phyloP scores from a whole-genome alignment of 2,113 vertebrate genomes.

The Cricetomys ansorgei region DNA sequence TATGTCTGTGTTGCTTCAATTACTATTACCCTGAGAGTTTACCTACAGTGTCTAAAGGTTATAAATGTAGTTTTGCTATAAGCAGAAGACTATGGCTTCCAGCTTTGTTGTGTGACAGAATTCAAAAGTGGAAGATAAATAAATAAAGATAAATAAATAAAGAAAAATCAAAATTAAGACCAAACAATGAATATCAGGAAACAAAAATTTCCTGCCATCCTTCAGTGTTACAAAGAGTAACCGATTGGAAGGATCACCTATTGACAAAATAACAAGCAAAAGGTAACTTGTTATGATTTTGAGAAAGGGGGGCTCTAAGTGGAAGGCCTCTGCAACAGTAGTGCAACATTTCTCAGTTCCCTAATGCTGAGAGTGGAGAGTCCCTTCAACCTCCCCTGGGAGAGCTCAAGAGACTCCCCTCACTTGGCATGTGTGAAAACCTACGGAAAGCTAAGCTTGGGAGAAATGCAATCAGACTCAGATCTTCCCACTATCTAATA shows the following conservation, averaged over 20 bases:
- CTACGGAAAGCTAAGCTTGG: neutral
- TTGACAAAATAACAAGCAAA: neutral
- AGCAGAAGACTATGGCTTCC: neutral
- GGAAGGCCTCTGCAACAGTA: neutral
- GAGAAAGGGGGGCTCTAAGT: neutral
- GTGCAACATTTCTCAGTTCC: neutral
- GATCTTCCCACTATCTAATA: neutral
- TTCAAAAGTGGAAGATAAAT: conserved; percentile 11
- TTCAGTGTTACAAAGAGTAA: neutral
- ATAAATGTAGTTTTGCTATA: neutral
- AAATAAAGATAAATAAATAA: neutral
- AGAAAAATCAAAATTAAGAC: neutral
- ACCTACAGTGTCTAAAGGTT: neutral
- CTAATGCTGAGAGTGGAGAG: neutral
- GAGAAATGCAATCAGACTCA: neutral
- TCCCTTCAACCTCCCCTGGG: neutral
- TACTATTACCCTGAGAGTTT: neutral
- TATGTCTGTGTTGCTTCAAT: neutral
- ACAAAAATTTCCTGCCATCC: neutral
- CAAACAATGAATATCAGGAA: neutral
- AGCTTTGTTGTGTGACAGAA: neutral
- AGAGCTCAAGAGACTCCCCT: neutral
- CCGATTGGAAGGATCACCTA: neutral
- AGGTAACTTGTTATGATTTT: neutral
- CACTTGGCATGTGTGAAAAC: neutral